Conservation (phyloP, 1,140 invertebrate genomes). For the Sycobia sp. region DNA sequence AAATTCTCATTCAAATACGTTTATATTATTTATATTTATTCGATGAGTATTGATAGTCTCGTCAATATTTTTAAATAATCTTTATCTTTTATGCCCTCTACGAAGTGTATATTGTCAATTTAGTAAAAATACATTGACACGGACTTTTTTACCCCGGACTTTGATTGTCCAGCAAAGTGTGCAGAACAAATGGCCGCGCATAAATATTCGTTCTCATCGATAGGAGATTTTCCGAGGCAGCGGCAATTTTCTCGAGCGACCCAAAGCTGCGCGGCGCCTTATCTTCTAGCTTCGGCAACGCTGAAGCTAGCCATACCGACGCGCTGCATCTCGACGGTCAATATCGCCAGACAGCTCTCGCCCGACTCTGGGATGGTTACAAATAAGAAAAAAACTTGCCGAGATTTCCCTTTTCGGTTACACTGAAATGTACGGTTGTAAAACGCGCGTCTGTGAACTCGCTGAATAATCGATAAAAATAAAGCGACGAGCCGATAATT, state of each 20-base stretch:
- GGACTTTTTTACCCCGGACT: too few species aligned
- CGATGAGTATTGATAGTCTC: too few species aligned
- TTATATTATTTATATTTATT: too few species aligned
- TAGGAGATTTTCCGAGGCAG: constrained; percentile 4
- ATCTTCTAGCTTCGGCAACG: constrained; percentile 24
- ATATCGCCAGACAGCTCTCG: constrained; percentile 2
- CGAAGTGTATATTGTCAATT: too few species aligned
- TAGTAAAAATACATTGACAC: too few species aligned
- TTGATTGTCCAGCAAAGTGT: too few species aligned
- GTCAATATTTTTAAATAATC: too few species aligned
- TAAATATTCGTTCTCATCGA: constrained; percentile 25
- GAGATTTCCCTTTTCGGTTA: constrained; percentile 16
- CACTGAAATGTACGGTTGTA: neutral
- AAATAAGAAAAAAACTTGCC: constrained; percentile 8
- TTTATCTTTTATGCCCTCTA: too few species aligned
- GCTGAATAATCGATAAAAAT: too few species aligned
- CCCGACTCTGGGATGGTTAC: neutral
- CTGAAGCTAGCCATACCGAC: constrained; percentile 21
- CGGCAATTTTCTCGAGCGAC: constrained; percentile 11
- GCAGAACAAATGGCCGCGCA: too few species aligned
- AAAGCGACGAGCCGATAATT: too few species aligned
- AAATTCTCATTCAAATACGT: too few species aligned
- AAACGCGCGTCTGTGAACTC: neutral
- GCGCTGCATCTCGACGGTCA: constrained; percentile 3
- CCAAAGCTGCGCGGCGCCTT: constrained; percentile 7